Evolutionary conservation across 2,888 invertebrate species (phyloP), one percentile per base, ranked within the genome.

Genomic region (Cataglyphis albicans): DNA sequence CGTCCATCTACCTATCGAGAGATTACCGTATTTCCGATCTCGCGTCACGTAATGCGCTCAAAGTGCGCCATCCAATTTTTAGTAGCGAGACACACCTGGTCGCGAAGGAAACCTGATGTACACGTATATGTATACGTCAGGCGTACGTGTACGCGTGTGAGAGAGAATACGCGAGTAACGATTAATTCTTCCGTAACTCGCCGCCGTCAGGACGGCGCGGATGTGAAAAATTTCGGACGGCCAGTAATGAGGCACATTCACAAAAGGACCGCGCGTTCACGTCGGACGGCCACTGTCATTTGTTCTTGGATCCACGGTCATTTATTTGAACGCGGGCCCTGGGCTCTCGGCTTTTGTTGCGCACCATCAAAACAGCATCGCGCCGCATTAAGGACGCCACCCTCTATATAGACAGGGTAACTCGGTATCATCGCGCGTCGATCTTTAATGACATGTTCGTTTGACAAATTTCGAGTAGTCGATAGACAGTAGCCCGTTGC

Each of bases 361-460:
- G 82, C 87, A 87, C 90, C 93, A 93, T 94, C 94, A 93, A 94
- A 94, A 94, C 93, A 93, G 92, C 89, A 93, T 93, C 93, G 92
- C 91, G 89, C 88, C 82, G 86, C 89, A 88, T 91, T 94, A 94
- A 93, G 93, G 93, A 93, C 89, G 82, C 81, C 84, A 75, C 85
- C 84, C 84, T 83, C 80, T 21, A 38, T 59, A 59, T 80, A 76
- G 81, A 84, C 83, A 84, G 73, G 59, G 67, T 55, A 21, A 32
- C 59, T 61, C 41, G 67, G 64, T 61, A 18, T 38, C 84, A 61
- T 72, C 88, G 81, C 81, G 81, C 81, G 81, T 87, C 84, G 80
- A 32, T 35, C 76, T 86, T 80, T 89, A 83, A 88, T 89, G 57
- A 18, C 81, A 67, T 63, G 41, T 57, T 76, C 25, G 41, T 52